These are phyloP conservation scores for Cordylochernes scorpioides DNA, from an alignment of 2,888 invertebrate genomes.

Conservation along the genomic window DNA sequence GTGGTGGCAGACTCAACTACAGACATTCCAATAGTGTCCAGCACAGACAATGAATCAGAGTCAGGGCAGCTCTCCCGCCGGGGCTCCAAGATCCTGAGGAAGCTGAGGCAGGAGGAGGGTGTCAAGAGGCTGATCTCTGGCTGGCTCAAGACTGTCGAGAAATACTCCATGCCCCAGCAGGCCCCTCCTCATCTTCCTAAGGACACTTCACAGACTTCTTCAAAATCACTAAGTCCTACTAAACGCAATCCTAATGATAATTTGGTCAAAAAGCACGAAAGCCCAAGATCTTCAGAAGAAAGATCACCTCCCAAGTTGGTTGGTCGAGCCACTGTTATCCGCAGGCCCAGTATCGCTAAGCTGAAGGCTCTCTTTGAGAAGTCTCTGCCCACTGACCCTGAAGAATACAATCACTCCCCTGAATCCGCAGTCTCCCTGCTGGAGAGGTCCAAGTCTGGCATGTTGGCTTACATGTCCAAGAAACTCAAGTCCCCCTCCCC, in stretches of 20 bases:
- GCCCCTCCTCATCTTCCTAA: not conserved
- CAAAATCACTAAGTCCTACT: too few relatives aligned
- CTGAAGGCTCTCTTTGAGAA: conserved; percentile 15
- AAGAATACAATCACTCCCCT: conserved; percentile 11
- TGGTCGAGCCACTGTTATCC: conserved; percentile 15
- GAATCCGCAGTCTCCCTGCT: conserved; percentile 6
- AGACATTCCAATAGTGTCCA: too few relatives aligned
- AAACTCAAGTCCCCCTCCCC: too few relatives aligned
- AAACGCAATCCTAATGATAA: too few relatives aligned
- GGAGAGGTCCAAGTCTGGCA: too few relatives aligned
- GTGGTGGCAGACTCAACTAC: too few relatives aligned
- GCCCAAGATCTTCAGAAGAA: conserved; percentile 1
- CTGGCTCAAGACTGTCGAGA: conserved; percentile 9
- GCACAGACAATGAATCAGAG: too few relatives aligned
- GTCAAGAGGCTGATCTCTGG: conserved; percentile 12
- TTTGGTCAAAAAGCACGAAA: conserved; percentile 1
- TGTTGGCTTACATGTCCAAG: too few relatives aligned
- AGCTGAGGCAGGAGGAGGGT: conserved; percentile 10
- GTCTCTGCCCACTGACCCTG: conserved; percentile 4
- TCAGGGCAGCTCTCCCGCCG: conserved; percentile 2
- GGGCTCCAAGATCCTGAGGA: conserved; percentile 8
- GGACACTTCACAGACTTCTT: not conserved
- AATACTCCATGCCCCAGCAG: not conserved
- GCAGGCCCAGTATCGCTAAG: conserved; percentile 15
- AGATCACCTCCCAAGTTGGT: conserved; percentile 11